Conservation (phyloP, 2,888 invertebrate genomes). For the Scaptomyza polygonia region DNA sequence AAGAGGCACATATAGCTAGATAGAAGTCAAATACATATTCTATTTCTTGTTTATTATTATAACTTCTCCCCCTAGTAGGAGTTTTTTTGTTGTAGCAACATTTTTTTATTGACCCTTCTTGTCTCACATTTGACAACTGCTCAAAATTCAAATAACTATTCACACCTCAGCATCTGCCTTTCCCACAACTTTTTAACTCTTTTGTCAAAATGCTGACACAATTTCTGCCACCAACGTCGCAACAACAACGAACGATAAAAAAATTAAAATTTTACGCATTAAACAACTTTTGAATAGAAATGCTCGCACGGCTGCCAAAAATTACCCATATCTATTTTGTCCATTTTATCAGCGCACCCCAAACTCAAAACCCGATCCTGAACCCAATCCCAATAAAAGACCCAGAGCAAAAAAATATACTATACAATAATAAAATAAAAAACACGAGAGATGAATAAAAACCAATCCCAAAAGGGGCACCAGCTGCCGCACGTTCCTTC, state of each 20-base stretch:
- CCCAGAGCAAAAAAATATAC: slow-evolving; percentile 9
- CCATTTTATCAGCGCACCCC: slow-evolving; percentile 31
- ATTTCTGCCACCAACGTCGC: slow-evolving; percentile 66
- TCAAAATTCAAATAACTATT: slow-evolving; percentile 35
- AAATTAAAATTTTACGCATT: slow-evolving; percentile 78
- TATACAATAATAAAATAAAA: no score
- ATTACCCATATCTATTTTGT: slow-evolving; percentile 69
- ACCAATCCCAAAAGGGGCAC: slow-evolving; percentile 63
- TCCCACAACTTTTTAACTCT: slow-evolving; percentile 77
- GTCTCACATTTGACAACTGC: slow-evolving; percentile 14
- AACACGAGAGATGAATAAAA: slow-evolving; percentile 20
- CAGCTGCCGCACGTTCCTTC: slow-evolving; percentile 66
- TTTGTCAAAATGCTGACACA: slow-evolving; percentile 70
- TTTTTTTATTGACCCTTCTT: not conserved
- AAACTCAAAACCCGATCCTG: slow-evolving; percentile 16
- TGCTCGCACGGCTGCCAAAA: slow-evolving; percentile 56
- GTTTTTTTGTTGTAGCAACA: not conserved
- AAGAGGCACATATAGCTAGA: no score
- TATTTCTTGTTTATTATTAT: no score
- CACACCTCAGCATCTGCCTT: slow-evolving; percentile 65
- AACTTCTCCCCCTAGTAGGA: no score
- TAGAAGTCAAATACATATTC: no score
- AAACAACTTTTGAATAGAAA: slow-evolving; percentile 63
- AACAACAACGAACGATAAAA: slow-evolving; percentile 45
- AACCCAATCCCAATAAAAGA: slow-evolving; percentile 23